Evolutionary conservation across 2,888 invertebrate genomes (phyloP), one percentile per base, ranked within the genome.

Genomic region (Odontomyia ornata): DNA sequence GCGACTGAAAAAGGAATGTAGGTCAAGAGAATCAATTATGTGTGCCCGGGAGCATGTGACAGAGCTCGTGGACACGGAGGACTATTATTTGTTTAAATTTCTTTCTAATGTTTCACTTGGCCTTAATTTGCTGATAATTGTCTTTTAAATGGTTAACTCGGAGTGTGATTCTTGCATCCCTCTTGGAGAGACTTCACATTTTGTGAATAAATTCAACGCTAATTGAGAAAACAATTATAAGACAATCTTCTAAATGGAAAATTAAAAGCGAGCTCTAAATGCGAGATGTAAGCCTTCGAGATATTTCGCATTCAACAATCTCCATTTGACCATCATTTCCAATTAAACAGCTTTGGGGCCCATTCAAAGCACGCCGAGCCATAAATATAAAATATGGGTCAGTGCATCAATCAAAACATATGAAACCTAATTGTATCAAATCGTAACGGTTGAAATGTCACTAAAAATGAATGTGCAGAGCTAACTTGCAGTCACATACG

Each of bases 361-460:
- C 65, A 13, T 15, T 13, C 25, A 36, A 36, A 3, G n/a, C 30
- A 30, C 65, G 36, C 21, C 36, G 36, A 4, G 21, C 30, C 30
- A 46, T n/a, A 69, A 36, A 36, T 36, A 5, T 36, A 36, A 73
- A 73, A 73, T 73, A 36, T 73, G 73, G 73, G 73, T 73, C 73
- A 73, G 73, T 73, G 73, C 73, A 73, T 73, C 73, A 73, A 73
- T 73, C 73, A 73, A 60, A 52, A 30, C 25, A n/a, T 60, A 60
- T 36, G 43, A 69, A 27, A 47, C 69, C 47, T 47, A 46, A 69
- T 69, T 43, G 47, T n/a, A 47, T 69, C 47, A 47, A 69, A 69
- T 25, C 23, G 47, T 23, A 47, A 46, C 69, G 69, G 69, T 15
- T 21, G 65, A 65, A 60, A 65, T 65, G 18, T 36, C 36, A 36